A percentile compares a stretch with the other conserved stretches of the same genome.
These are phyloP conservation scores for Frankliniella fusca DNA, from an alignment of 2,888 invertebrate species.

Conservation along the genomic window DNA sequence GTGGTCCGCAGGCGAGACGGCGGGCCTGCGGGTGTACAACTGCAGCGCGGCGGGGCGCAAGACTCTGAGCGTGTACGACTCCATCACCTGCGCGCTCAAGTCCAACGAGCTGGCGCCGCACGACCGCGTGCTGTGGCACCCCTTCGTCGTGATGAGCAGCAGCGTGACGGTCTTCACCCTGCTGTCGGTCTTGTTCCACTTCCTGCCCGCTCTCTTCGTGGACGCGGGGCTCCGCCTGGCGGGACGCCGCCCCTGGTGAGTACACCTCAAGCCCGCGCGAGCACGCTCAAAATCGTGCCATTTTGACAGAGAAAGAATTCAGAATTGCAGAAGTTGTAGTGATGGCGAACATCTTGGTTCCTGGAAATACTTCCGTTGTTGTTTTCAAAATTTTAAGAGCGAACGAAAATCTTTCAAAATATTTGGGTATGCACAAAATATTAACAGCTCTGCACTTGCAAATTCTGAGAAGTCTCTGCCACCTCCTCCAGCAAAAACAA, in stretches of 20 bases:
- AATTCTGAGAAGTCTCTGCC: too few relatives aligned
- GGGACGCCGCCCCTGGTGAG: neutral
- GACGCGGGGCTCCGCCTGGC: neutral
- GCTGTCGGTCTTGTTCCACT: neutral
- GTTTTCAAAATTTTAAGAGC: too few relatives aligned
- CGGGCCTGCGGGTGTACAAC: neutral
- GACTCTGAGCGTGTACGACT: constrained; percentile 12
- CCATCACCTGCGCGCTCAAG: neutral
- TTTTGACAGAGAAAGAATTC: too few relatives aligned
- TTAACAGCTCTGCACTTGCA: too few relatives aligned
- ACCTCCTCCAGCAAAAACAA: too few relatives aligned
- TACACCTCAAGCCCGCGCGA: neutral
- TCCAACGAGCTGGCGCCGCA: constrained; percentile 2
- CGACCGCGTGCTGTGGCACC: constrained; percentile 14
- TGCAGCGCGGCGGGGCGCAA: neutral
- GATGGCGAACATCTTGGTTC: too few relatives aligned
- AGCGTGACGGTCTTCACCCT: neutral
- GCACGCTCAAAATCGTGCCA: too few relatives aligned
- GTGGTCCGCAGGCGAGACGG: neutral
- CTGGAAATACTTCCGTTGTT: too few relatives aligned
- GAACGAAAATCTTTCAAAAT: too few relatives aligned
- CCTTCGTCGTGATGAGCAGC: neutral
- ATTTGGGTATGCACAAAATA: too few relatives aligned
- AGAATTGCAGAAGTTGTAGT: too few relatives aligned
- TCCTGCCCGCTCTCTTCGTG: neutral